Evolutionary conservation across 2,888 invertebrate genomes (phyloP).

Genomic region (Candidula unifasciata): DNA sequence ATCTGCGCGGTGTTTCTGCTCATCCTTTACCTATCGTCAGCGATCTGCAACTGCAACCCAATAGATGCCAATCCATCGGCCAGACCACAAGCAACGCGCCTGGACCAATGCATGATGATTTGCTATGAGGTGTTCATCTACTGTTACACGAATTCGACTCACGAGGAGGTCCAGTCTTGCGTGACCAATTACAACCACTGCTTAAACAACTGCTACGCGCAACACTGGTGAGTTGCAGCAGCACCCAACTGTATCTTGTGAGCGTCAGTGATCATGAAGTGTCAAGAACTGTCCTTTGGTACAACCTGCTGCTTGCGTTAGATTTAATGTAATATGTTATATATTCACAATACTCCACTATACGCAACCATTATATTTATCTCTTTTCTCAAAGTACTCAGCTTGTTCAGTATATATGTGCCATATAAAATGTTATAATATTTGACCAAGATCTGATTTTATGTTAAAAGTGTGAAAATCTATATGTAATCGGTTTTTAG

Average conservation of each 20-base stretch:
- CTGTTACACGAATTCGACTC: conserved; percentile 4
- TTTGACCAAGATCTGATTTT: too few relatives aligned
- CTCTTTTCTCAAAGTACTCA: background rate
- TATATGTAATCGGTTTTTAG: too few relatives aligned
- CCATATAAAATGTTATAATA: too few relatives aligned
- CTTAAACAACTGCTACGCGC: background rate
- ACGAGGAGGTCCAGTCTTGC: background rate
- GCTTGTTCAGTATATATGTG: background rate
- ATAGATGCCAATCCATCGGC: background rate
- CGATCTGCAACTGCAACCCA: background rate
- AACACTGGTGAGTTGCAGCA: background rate
- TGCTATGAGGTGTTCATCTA: conserved; percentile 14
- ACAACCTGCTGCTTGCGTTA: too few relatives aligned
- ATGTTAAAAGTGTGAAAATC: too few relatives aligned
- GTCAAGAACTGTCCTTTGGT: too few relatives aligned
- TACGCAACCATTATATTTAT: background rate
- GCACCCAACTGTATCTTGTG: too few relatives aligned
- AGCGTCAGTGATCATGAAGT: too few relatives aligned
- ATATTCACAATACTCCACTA: too few relatives aligned
- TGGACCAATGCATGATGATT: conserved; percentile 11
- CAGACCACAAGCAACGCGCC: background rate
- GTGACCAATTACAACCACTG: conserved; percentile 16
- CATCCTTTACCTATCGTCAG: too few relatives aligned
- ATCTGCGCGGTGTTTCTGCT: background rate
- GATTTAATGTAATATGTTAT: too few relatives aligned